Evolutionary conservation across 2,888 invertebrate species (phyloP).

Genomic region (Lithosia quadra): DNA sequence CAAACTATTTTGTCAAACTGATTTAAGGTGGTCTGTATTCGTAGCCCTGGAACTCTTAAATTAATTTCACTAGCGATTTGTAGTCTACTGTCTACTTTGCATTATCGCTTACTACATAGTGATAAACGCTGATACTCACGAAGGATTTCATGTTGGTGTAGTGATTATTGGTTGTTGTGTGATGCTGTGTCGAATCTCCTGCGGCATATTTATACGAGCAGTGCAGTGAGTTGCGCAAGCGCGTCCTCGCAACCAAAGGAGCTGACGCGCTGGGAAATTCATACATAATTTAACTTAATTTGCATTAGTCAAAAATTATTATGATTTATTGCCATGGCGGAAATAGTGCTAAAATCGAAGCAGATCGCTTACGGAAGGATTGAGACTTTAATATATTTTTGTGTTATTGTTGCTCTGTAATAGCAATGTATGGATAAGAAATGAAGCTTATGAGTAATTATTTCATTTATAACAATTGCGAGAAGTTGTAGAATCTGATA

Average conservation of each 20-base stretch:
- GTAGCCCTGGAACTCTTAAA: too few relatives aligned
- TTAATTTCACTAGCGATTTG: too few relatives aligned
- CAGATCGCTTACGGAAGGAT: background rate
- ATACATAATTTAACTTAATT: background rate
- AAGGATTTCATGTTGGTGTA: conserved; percentile 44
- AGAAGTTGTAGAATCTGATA: too few relatives aligned
- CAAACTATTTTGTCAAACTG: too few relatives aligned
- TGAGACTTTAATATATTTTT: background rate
- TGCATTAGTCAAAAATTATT: background rate
- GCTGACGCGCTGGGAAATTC: background rate
- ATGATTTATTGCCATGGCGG: background rate
- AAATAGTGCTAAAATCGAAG: background rate
- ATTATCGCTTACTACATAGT: background rate
- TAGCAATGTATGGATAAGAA: too few relatives aligned
- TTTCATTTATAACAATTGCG: too few relatives aligned
- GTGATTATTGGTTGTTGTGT: conserved; percentile 8
- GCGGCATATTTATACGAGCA: conserved; percentile 14
- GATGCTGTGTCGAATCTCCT: conserved; percentile 10
- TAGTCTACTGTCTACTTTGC: too few relatives aligned
- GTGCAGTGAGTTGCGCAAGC: conserved; percentile 7
- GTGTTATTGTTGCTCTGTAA: too few relatives aligned
- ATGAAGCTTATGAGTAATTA: too few relatives aligned
- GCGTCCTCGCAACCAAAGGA: conserved; percentile 15
- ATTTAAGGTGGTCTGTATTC: too few relatives aligned
- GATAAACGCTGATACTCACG: conserved; percentile 28